A percentile compares a stretch with the other conserved stretches of the same genome.
Conservation (phyloP, 1,140 invertebrate species). For the Antheraea mylitta region DNA sequence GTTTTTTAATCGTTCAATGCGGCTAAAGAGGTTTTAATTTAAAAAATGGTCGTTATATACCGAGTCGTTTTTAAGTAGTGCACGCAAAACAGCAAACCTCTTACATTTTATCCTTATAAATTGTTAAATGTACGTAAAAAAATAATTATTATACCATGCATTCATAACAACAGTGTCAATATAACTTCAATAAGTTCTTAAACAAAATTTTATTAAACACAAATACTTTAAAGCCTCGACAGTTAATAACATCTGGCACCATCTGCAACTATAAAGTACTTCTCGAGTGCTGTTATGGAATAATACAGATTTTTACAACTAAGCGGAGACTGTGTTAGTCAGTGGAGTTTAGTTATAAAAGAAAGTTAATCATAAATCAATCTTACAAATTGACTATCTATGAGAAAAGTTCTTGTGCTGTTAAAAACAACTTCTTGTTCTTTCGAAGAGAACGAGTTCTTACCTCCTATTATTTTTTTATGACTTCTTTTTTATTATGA, state of each 20-base stretch:
- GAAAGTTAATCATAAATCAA: conserved; percentile 3
- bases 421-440: background rate
- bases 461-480: background rate
- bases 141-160: too few relatives aligned
- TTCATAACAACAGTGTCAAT: too few relatives aligned
- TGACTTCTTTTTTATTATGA: too few relatives aligned
- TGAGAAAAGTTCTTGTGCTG: background rate
- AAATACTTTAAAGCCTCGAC: background rate
- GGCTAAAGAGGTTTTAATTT: too few relatives aligned
- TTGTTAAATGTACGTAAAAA: too few relatives aligned
- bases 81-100: too few relatives aligned
- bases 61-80: too few relatives aligned
- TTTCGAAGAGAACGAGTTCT: background rate
- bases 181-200: too few relatives aligned
- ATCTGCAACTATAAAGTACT: conserved; percentile 1
- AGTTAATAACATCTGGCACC: background rate
- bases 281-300: background rate
- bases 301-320: background rate
- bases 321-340: background rate
- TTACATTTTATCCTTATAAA: too few relatives aligned
- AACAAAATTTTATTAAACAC: background rate
- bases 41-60: too few relatives aligned
- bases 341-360: background rate
- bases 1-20: too few relatives aligned
- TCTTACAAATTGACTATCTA: background rate